Conservation (phyloP, 2,797 vertebrate genomes). For the Odontamblyopus rebecca region DNA sequence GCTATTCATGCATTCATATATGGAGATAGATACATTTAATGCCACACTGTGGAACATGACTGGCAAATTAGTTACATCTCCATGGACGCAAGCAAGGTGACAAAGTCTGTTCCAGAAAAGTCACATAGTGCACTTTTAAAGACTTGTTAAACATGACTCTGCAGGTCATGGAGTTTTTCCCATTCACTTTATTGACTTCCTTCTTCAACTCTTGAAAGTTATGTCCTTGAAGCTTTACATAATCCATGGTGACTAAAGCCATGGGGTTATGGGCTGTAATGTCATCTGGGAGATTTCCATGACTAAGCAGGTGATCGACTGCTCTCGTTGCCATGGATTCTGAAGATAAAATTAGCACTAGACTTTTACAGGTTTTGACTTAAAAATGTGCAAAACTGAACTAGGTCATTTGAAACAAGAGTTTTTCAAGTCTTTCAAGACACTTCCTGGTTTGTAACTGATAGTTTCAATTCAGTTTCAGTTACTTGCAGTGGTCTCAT, state of each 20-base stretch:
- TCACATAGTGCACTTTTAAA: too few species aligned
- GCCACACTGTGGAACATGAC: background rate
- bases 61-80: too few species aligned
- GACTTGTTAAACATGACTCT: slow-evolving; percentile 26
- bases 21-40: background rate
- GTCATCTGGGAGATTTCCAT: slow-evolving; percentile 30
- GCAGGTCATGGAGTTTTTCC: slow-evolving; percentile 27
- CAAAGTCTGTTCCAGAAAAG: too few species aligned
- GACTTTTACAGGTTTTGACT: too few species aligned
- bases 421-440: too few species aligned
- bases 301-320: slow-evolving; percentile 10
- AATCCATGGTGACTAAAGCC: slow-evolving; percentile 33
- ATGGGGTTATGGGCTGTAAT: background rate
- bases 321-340: background rate
- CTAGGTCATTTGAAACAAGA: too few species aligned
- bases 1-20: background rate
- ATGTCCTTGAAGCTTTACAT: slow-evolving; percentile 37
- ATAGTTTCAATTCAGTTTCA: too few species aligned
- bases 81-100: too few species aligned
- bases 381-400: too few species aligned
- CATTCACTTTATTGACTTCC: slow-evolving; percentile 28
- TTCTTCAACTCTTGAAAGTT: slow-evolving; percentile 16
- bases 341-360: slow-evolving; percentile 8
- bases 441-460: too few species aligned
- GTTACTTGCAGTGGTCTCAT: too few species aligned